Percentiles rank a stretch among this genome's conserved stretches.
phyloP scores from a whole-genome alignment of 2,888 invertebrate species.

The Polydesmus complanatus region DNA sequence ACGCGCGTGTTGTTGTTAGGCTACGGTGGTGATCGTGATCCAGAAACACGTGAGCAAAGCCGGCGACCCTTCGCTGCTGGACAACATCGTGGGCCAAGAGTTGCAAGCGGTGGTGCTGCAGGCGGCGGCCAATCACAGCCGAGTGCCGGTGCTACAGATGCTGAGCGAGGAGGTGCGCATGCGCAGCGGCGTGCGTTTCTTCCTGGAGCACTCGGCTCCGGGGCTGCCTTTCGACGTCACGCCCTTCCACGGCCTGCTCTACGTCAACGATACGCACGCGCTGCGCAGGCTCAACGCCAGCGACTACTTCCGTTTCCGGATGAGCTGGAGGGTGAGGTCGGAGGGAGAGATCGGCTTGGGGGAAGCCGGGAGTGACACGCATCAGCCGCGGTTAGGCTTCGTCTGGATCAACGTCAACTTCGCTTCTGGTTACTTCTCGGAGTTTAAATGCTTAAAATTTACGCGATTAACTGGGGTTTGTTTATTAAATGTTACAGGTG shows the following conservation, averaged over 20 bases:
- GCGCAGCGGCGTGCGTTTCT: conserved; percentile 2
- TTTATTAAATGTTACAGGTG: too few species aligned
- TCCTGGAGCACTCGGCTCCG: background rate
- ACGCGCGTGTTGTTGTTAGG: background rate
- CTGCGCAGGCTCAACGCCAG: background rate
- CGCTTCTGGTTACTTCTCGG: background rate
- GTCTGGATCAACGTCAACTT: background rate
- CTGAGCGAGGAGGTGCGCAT: background rate
- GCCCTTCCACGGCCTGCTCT: conserved; percentile 8
- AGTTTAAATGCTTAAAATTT: too few species aligned
- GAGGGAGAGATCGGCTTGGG: background rate
- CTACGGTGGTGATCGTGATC: background rate
- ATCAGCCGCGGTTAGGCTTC: background rate
- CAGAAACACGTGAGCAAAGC: background rate
- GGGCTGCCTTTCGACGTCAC: conserved; percentile 13
- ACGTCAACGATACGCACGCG: conserved; percentile 10
- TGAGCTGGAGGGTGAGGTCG: background rate
- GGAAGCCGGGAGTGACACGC: background rate
- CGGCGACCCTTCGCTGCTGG: background rate
- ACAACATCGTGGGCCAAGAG: conserved; percentile 6
- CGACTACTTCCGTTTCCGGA: background rate
- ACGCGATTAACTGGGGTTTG: too few species aligned
- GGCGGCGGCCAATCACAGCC: conserved; percentile 1
- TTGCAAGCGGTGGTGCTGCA: background rate
- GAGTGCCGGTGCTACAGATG: background rate